Evolutionary conservation across 2,888 invertebrate genomes (phyloP).

Genomic region (Therioaphis trifolii): DNA sequence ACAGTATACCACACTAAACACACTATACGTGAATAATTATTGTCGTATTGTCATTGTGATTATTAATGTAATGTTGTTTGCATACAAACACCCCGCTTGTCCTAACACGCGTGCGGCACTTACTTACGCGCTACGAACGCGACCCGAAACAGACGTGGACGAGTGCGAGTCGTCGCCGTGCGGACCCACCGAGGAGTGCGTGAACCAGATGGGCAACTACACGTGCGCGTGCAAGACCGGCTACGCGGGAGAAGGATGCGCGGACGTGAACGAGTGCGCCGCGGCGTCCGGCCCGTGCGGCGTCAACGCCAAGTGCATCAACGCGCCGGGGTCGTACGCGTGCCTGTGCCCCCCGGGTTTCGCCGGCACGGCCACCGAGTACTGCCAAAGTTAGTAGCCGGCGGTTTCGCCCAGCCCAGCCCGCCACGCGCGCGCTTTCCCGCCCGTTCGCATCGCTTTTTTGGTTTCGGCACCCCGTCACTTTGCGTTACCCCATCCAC

Average conservation of each 20-base stretch:
- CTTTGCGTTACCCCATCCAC: too few relatives aligned
- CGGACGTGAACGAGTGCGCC: conserved; percentile 82
- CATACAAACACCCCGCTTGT: conserved; percentile 13
- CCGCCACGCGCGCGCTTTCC: neutral
- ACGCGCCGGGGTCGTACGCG: conserved; percentile 82
- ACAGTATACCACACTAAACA: too few relatives aligned
- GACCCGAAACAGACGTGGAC: conserved; percentile 75
- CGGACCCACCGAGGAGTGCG: conserved; percentile 78
- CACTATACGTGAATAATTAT: too few relatives aligned
- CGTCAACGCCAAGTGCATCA: conserved; percentile 82
- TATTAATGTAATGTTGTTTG: conserved; percentile 3
- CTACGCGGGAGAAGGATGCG: conserved; percentile 76
- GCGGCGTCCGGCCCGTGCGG: conserved; percentile 76
- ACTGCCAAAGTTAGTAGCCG: conserved; percentile 81
- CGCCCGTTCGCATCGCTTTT: neutral
- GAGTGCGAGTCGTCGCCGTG: conserved; percentile 78
- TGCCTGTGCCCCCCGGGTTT: conserved; percentile 82
- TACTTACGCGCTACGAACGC: neutral
- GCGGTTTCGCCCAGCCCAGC: too few relatives aligned
- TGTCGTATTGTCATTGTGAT: neutral
- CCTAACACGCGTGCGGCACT: conserved; percentile 8
- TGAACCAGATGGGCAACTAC: conserved; percentile 81
- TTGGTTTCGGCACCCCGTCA: too few relatives aligned
- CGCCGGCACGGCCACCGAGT: conserved; percentile 79
- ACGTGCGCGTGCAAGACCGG: conserved; percentile 80